Evolutionary conservation across 2,888 invertebrate genomes (phyloP).

Genomic region (Diogma glabrata): DNA sequence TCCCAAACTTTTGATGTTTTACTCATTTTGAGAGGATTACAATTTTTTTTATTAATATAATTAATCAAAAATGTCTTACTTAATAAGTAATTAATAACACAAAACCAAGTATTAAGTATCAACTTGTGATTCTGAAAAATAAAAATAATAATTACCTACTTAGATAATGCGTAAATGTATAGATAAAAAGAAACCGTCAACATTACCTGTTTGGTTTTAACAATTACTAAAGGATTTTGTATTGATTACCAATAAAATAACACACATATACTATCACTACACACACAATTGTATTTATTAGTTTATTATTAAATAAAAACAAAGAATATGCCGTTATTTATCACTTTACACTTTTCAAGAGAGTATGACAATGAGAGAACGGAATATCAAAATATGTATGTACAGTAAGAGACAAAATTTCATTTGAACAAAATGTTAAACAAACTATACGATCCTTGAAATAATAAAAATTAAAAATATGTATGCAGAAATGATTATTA

Average conservation of each 20-base stretch:
- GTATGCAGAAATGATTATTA: too few relatives aligned
- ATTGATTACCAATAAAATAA: neutral
- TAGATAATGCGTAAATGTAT: slow-evolving; percentile 1
- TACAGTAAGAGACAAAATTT: slow-evolving; percentile 1
- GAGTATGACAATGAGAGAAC: slow-evolving; percentile 3
- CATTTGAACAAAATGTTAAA: neutral
- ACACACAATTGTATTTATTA: slow-evolving; percentile 1
- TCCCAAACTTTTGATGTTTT: too few relatives aligned
- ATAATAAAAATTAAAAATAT: too few relatives aligned
- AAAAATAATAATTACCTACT: slow-evolving; percentile 3
- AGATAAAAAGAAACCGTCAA: slow-evolving; percentile 1
- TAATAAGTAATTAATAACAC: too few relatives aligned
- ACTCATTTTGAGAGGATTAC: too few relatives aligned
- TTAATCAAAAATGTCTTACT: too few relatives aligned
- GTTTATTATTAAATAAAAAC: neutral
- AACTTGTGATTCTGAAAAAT: too few relatives aligned
- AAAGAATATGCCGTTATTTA: neutral
- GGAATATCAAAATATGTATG: neutral
- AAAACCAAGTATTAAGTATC: too few relatives aligned
- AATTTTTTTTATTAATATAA: too few relatives aligned
- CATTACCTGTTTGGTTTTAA: neutral
- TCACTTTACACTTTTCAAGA: too few relatives aligned
- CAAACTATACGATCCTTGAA: slow-evolving; percentile 1
- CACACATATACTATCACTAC: neutral
- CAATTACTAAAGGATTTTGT: neutral